Evolutionary conservation across 2,888 invertebrate genomes (phyloP).

Genomic region (Belgica antarctica): DNA sequence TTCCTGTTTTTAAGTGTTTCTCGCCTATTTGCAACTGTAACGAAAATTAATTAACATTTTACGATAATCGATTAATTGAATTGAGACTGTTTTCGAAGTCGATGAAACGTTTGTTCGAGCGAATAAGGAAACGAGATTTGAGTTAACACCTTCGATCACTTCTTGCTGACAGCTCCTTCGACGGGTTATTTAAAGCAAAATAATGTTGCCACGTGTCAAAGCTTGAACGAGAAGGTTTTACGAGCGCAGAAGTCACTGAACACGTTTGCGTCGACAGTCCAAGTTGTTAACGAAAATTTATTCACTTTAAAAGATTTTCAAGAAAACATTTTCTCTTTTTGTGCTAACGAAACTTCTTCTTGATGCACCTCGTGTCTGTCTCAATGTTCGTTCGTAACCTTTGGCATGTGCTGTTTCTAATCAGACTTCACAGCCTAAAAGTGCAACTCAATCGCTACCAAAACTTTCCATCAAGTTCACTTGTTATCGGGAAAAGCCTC

Average conservation of each 20-base stretch:
- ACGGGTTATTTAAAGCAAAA: too few species aligned
- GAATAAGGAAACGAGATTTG: background rate
- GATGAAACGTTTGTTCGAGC: background rate
- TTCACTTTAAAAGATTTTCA: too few species aligned
- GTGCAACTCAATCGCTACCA: too few species aligned
- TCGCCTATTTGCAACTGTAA: background rate
- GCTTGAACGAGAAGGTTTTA: too few species aligned
- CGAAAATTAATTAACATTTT: background rate
- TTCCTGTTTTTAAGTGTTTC: background rate
- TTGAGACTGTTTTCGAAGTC: background rate
- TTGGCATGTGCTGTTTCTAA: too few species aligned
- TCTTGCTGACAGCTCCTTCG: background rate
- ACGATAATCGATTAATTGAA: background rate
- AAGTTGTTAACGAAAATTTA: constrained; percentile 18
- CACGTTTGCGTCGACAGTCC: background rate
- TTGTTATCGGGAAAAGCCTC: background rate
- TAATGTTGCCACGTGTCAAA: too few species aligned
- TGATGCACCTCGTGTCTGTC: too few species aligned
- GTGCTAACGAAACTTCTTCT: too few species aligned
- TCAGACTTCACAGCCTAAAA: too few species aligned
- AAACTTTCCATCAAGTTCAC: too few species aligned
- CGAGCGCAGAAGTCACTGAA: too few species aligned
- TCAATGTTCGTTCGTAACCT: too few species aligned
- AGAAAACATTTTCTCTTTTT: background rate
- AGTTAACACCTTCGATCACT: background rate